Evolutionary conservation across 2,797 vertebrate genomes (phyloP).

Genomic region (Pagetopsis macropterus): DNA sequence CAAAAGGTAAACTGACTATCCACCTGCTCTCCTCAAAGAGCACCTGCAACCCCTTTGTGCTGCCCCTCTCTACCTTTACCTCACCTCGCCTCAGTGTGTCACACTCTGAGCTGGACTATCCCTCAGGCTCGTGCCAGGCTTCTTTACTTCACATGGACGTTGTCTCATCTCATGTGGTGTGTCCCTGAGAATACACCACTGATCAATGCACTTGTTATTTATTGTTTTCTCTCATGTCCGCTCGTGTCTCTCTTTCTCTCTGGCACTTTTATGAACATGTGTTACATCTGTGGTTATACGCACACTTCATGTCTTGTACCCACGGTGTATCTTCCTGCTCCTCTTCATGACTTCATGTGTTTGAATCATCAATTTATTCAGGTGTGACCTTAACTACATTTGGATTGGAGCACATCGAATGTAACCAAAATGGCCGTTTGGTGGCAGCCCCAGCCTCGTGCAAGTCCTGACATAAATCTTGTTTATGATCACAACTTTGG

Average conservation of each 20-base stretch:
- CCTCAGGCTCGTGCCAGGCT: constrained; percentile 12
- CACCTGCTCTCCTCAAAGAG: neutral
- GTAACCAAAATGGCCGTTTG: constrained; percentile 34
- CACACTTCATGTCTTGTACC: constrained; percentile 1
- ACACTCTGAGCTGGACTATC: constrained; percentile 4
- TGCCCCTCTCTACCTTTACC: constrained; percentile 10
- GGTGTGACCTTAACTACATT: neutral
- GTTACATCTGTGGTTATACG: constrained; percentile 1
- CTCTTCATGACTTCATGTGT: neutral
- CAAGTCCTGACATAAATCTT: constrained; percentile 37
- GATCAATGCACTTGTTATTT: constrained; percentile 35
- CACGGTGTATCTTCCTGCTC: constrained; percentile 2
- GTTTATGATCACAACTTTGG: constrained; percentile 57
- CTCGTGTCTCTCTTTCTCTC: constrained; percentile 15
- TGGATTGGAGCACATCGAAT: constrained; percentile 22
- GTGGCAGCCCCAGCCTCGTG: constrained; percentile 3
- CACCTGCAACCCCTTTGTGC: neutral
- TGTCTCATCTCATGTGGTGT: constrained; percentile 3
- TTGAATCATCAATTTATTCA: constrained; percentile 15
- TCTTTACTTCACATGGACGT: constrained; percentile 17
- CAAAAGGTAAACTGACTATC: constrained; percentile 79
- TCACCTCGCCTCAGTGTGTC: constrained; percentile 6
- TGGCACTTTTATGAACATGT: constrained; percentile 11
- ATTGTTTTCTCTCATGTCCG: constrained; percentile 22
- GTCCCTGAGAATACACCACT: constrained; percentile 10